phyloP scores from a whole-genome alignment of 2,888 invertebrate species.

The Cheilosia grossa region DNA sequence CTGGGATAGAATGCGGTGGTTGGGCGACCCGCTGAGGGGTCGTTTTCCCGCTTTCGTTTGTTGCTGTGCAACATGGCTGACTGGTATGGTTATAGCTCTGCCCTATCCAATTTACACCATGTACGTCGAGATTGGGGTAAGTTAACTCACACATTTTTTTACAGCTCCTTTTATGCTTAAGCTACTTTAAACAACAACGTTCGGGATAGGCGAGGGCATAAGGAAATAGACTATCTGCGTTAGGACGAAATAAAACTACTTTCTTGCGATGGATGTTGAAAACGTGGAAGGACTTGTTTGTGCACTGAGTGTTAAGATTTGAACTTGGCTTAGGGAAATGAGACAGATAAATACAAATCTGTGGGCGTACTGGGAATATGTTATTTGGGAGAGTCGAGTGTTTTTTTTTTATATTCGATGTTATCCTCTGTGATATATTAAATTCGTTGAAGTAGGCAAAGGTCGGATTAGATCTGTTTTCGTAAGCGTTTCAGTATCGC shows the following conservation, averaged over 20 bases:
- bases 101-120: constrained; percentile 90
- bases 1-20: constrained; percentile 87
- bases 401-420: no score
- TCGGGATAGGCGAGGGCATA: not conserved
- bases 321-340: not conserved
- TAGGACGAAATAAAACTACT: not conserved
- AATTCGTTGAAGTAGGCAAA: no score
- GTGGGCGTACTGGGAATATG: no score
- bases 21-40: constrained; percentile 87
- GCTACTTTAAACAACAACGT: not conserved
- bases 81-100: constrained; percentile 88
- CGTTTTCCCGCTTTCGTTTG: constrained; percentile 88
- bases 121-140: constrained; percentile 88
- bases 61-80: constrained; percentile 88
- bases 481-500: no score
- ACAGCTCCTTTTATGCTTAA: not conserved
- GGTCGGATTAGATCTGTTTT: no score
- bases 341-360: no score
- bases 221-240: not conserved
- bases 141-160: constrained; percentile 77
- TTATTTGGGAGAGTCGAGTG: no score
- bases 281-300: not conserved
- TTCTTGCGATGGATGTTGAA: not conserved
- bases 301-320: not conserved
- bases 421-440: no score